Conservation (phyloP, 2,888 invertebrate genomes). For the Caenorhabditis sp. region DNA sequence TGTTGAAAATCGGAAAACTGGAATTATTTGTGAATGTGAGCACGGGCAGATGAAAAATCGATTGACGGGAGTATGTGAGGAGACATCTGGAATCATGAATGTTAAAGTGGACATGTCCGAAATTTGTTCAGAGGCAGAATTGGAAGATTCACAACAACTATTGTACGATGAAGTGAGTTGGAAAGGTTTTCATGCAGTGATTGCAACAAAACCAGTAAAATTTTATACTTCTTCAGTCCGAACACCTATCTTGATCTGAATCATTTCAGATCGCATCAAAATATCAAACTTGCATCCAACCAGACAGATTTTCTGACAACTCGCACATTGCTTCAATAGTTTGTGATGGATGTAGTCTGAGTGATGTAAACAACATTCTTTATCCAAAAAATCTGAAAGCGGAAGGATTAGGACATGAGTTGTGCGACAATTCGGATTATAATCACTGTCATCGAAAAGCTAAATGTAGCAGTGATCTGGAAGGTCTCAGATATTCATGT, state of each 20-base stretch:
- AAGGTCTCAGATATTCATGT: conserved; percentile 35
- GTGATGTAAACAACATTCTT: conserved; percentile 10
- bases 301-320: not conserved
- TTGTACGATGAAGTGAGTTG: conserved; percentile 21
- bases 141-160: conserved; percentile 16
- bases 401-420: conserved; percentile 18
- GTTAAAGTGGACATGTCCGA: conserved; percentile 23
- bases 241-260: not conserved
- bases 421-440: conserved; percentile 22
- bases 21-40: conserved; percentile 29
- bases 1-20: not conserved
- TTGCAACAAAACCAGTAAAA: too few relatives aligned
- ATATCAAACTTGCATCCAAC: not conserved
- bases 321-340: conserved; percentile 12
- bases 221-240: too few relatives aligned
- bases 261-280: not conserved
- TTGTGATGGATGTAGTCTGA: conserved; percentile 25
- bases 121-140: conserved; percentile 6
- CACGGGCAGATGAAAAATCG: conserved; percentile 23
- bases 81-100: conserved; percentile 13
- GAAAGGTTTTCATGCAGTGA: not conserved
- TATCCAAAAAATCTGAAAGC: conserved; percentile 18
- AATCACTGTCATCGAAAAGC: conserved; percentile 45
- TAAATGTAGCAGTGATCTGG: conserved; percentile 23
- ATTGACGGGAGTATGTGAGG: conserved; percentile 26